A percentile compares a stretch with the other conserved stretches of the same genome.
Conservation (phyloP, 2,888 invertebrate species). For the Pristionchus exspectatus region DNA sequence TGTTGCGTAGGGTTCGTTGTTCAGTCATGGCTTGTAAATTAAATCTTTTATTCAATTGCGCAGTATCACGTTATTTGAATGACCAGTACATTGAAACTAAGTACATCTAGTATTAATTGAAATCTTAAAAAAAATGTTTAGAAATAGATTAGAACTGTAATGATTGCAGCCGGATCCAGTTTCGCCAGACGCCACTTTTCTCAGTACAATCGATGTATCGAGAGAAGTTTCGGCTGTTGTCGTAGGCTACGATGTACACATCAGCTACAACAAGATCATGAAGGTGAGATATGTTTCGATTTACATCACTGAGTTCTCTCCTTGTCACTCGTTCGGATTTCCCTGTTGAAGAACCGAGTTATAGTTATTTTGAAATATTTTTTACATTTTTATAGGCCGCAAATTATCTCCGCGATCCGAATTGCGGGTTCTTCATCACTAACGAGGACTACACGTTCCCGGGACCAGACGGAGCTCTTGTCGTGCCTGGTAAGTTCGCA, state of each 20-base stretch:
- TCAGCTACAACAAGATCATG: conserved; percentile 90
- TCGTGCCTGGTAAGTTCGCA: conserved; percentile 85
- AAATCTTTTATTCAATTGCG: no score
- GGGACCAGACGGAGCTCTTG: conserved; percentile 80
- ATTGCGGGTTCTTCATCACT: conserved; percentile 91
- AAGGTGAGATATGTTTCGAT: conserved; percentile 81
- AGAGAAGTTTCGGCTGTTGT: conserved; percentile 89
- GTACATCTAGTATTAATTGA: background rate
- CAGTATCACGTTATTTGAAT: no score
- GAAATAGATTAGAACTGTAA: background rate
- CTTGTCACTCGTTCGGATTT: no score
- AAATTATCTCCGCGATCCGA: conserved; percentile 88
- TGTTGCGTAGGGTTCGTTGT: no score
- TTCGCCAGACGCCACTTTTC: conserved; percentile 31
- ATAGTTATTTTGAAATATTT: background rate
- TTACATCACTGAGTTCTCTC: background rate
- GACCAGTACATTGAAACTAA: no score
- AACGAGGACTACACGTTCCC: conserved; percentile 94
- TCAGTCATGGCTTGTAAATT: no score
- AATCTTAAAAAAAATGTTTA: no score
- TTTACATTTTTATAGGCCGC: conserved; percentile 83
- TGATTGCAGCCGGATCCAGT: conserved; percentile 42
- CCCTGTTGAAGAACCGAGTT: background rate
- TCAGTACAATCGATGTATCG: conserved; percentile 57
- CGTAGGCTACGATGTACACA: conserved; percentile 93